phyloP scores from a whole-genome alignment of 1,140 invertebrate genomes.

The Zaprionus gabonicus region DNA sequence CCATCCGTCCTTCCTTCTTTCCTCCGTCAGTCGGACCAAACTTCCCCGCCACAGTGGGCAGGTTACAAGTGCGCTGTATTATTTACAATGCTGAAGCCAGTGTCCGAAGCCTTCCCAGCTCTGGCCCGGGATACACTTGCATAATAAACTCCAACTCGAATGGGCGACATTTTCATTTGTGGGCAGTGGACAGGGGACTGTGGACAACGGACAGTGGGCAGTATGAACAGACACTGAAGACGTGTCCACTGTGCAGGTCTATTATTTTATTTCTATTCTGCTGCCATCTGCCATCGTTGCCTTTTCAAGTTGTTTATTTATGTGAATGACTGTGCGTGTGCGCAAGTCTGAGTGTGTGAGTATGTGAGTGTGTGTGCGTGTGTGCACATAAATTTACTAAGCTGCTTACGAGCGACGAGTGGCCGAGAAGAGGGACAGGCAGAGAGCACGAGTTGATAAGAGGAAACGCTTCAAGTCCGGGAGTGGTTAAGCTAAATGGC shows the following conservation, averaged over 20 bases:
- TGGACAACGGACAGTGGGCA: neutral
- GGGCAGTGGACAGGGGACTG: neutral
- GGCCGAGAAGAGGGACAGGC: neutral
- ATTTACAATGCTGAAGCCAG: slow-evolving; percentile 65
- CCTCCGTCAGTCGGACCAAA: slow-evolving; percentile 52
- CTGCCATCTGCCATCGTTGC: slow-evolving; percentile 38
- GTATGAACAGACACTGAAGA: slow-evolving; percentile 1
- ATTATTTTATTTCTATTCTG: slow-evolving; percentile 73
- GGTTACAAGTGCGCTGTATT: slow-evolving; percentile 65
- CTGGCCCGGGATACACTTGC: slow-evolving; percentile 38
- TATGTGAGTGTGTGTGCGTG: slow-evolving; percentile 39
- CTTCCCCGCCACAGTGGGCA: slow-evolving; percentile 53
- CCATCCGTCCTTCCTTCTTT: slow-evolving; percentile 43
- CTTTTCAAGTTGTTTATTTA: slow-evolving; percentile 73
- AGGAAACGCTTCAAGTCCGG: slow-evolving; percentile 40
- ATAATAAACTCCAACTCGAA: slow-evolving; percentile 71
- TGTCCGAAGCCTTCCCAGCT: neutral
- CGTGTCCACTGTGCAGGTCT: slow-evolving; percentile 45
- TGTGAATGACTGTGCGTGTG: slow-evolving; percentile 61
- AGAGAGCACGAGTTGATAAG: slow-evolving; percentile 15
- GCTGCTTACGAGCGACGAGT: slow-evolving; percentile 40
- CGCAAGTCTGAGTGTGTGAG: slow-evolving; percentile 41
- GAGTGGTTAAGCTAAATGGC: slow-evolving; percentile 46
- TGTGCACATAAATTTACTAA: slow-evolving; percentile 73
- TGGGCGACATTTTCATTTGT: slow-evolving; percentile 79